Conservation (phyloP, 2,888 invertebrate genomes). For the Caradrina clavipalpis region DNA sequence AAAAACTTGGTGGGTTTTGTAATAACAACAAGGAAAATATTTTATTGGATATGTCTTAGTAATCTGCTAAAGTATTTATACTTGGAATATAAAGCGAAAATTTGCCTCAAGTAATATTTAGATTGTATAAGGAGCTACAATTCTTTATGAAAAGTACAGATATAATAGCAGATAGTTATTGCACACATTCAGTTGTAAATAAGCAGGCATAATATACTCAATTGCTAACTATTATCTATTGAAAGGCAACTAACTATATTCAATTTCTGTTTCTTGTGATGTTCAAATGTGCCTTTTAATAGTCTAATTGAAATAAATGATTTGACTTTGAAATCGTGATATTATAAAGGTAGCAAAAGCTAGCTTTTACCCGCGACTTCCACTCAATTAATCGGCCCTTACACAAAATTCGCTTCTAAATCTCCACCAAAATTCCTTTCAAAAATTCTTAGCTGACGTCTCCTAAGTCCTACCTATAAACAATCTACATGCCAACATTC, state of each 20-base stretch:
- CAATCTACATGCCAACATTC: too few species aligned
- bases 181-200: slow-evolving; percentile 1
- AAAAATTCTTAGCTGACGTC: too few species aligned
- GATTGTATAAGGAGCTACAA: slow-evolving; percentile 18
- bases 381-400: too few species aligned
- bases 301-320: too few species aligned
- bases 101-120: slow-evolving; percentile 14
- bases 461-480: too few species aligned
- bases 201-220: neutral
- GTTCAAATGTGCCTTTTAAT: too few species aligned
- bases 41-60: slow-evolving; percentile 6
- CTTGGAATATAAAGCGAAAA: slow-evolving; percentile 14
- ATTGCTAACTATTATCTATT: slow-evolving; percentile 10
- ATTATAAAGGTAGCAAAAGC: neutral
- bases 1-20: slow-evolving; percentile 16
- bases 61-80: slow-evolving; percentile 6
- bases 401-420: too few species aligned
- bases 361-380: too few species aligned
- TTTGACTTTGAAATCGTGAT: neutral
- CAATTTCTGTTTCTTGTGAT: too few species aligned
- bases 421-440: too few species aligned
- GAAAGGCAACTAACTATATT: too few species aligned
- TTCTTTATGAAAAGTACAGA: slow-evolving; percentile 32
- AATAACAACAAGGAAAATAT: slow-evolving; percentile 20
- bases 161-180: slow-evolving; percentile 36